phyloP scores from a whole-genome alignment of 2,888 invertebrate genomes.

The Lypha dubia region DNA sequence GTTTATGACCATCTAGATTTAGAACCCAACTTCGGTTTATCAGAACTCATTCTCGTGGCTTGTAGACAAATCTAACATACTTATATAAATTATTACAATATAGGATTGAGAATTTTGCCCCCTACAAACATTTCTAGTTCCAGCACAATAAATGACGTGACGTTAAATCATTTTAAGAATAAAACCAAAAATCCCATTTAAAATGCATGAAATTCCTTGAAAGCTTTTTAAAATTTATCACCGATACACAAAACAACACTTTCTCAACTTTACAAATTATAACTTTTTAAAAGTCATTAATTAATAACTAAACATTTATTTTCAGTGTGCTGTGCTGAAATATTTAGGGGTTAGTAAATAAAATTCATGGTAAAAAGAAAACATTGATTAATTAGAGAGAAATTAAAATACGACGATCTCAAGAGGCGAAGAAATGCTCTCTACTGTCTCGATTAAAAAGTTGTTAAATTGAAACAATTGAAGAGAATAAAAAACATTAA shows the following conservation, averaged over 20 bases:
- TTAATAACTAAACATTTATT: neutral
- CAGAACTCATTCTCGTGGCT: too few species aligned
- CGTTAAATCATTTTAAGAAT: too few species aligned
- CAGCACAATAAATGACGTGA: too few species aligned
- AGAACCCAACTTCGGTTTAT: too few species aligned
- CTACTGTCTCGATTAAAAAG: slow-evolving; percentile 36
- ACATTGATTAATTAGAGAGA: neutral
- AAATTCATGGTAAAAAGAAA: neutral
- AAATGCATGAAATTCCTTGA: neutral
- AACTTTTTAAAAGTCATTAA: slow-evolving; percentile 7
- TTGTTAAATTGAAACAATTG: slow-evolving; percentile 43
- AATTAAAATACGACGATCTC: neutral
- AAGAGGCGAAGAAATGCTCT: neutral
- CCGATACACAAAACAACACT: slow-evolving; percentile 8
- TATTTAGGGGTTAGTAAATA: slow-evolving; percentile 35
- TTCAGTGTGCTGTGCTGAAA: neutral
- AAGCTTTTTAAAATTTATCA: neutral
- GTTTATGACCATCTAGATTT: too few species aligned
- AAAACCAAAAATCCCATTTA: too few species aligned
- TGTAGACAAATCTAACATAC: too few species aligned
- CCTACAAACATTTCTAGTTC: too few species aligned
- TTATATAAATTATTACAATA: too few species aligned
- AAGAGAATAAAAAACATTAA: slow-evolving; percentile 26
- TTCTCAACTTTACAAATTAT: slow-evolving; percentile 24
- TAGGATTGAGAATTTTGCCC: too few species aligned